These are phyloP conservation scores for Caranx melampygus DNA, from an alignment of 2,113 vertebrate genomes.

Conservation along the genomic window DNA sequence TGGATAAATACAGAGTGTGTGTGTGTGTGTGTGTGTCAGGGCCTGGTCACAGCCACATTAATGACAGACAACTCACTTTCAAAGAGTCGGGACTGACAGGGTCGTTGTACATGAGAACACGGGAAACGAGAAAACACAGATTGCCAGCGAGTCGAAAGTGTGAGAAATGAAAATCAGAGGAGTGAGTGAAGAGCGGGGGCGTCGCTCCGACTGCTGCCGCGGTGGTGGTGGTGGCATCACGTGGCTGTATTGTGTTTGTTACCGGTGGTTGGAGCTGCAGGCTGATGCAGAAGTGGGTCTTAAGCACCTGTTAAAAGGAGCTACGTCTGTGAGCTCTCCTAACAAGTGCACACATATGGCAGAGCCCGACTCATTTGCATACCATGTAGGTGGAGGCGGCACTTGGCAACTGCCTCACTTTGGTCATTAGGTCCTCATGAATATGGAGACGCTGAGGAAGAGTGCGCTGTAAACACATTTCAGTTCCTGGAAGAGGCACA, in stretches of 20 bases:
- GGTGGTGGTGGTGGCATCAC: neutral
- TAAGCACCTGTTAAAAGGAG: slow-evolving; percentile 42
- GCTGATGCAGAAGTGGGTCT: slow-evolving; percentile 15
- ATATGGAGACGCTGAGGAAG: slow-evolving; percentile 51
- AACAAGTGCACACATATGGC: slow-evolving; percentile 66
- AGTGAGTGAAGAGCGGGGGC: too few relatives aligned
- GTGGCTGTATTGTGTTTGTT: neutral
- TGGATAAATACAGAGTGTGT: neutral
- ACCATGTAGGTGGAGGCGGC: slow-evolving; percentile 66
- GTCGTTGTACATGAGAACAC: too few relatives aligned
- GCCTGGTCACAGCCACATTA: neutral
- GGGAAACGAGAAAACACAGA: too few relatives aligned
- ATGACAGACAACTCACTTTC: too few relatives aligned
- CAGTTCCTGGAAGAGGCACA: neutral
- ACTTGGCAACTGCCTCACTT: slow-evolving; percentile 60
- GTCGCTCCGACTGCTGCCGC: neutral
- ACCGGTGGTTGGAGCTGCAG: neutral
- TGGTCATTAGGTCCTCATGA: slow-evolving; percentile 75
- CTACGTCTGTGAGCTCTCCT: slow-evolving; percentile 46
- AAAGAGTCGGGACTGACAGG: too few relatives aligned
- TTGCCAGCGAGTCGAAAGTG: too few relatives aligned
- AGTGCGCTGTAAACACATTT: slow-evolving; percentile 25
- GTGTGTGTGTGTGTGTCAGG: neutral
- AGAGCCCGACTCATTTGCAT: slow-evolving; percentile 60
- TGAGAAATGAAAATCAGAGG: too few relatives aligned